Evolutionary conservation across 2,888 invertebrate species (phyloP).

Genomic region (Morpho achilles): DNA sequence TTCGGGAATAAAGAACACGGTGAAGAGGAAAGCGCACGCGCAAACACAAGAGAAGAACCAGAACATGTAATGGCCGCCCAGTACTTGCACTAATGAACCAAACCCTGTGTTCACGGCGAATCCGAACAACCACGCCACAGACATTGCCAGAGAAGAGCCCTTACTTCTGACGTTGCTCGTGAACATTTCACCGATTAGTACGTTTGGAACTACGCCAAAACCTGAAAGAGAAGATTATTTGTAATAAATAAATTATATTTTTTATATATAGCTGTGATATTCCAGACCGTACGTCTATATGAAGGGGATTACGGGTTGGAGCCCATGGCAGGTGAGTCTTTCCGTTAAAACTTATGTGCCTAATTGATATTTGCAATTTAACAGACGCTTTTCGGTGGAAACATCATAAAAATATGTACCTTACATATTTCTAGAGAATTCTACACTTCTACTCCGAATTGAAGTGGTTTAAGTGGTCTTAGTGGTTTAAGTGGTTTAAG

Average conservation of each 20-base stretch:
- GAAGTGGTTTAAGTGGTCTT: no score
- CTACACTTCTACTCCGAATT: no score
- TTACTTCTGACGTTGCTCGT: slow-evolving; percentile 31
- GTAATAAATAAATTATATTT: neutral
- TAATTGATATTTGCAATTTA: no score
- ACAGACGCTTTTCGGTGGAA: no score
- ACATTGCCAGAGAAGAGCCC: slow-evolving; percentile 28
- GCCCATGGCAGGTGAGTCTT: no score
- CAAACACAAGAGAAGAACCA: slow-evolving; percentile 77
- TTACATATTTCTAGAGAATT: no score
- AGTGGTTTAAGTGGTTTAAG: no score
- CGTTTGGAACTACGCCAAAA: slow-evolving; percentile 30
- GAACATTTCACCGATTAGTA: slow-evolving; percentile 32
- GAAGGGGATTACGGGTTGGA: no score
- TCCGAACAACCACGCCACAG: slow-evolving; percentile 25
- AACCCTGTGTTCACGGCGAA: slow-evolving; percentile 29
- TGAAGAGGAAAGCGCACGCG: slow-evolving; percentile 79
- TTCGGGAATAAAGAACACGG: slow-evolving; percentile 84
- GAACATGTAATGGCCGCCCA: slow-evolving; percentile 81
- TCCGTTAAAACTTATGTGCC: no score
- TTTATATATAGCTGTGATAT: neutral
- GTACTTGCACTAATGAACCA: slow-evolving; percentile 33
- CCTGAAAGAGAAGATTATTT: slow-evolving; percentile 18
- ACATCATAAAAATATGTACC: no score
- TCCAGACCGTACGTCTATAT: no score